phyloP scores from a whole-genome alignment of 2,113 vertebrate genomes.

The Elachura formosa region DNA sequence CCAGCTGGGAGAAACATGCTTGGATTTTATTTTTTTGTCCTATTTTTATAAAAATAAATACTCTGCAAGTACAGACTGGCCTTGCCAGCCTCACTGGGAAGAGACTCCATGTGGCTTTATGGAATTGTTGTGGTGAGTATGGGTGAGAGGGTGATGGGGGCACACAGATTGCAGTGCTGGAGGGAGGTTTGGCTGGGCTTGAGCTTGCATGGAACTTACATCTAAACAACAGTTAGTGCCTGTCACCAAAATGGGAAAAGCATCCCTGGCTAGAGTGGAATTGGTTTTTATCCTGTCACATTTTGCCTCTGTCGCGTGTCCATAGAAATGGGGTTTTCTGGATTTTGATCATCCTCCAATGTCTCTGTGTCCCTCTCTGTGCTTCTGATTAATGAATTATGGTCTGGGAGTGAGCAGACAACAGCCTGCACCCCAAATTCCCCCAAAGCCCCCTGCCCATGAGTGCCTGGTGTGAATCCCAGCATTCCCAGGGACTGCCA shows the following conservation, averaged over 20 bases:
- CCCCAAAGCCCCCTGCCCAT: background rate
- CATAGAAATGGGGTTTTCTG: background rate
- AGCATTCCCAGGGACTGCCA: rapidly evolving
- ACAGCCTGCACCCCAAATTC: background rate
- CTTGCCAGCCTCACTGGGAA: background rate
- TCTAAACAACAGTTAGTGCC: background rate
- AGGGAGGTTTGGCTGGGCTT: background rate
- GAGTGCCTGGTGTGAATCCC: background rate
- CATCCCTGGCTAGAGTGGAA: background rate
- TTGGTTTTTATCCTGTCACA: background rate
- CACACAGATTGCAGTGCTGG: background rate
- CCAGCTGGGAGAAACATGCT: background rate
- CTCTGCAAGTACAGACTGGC: background rate
- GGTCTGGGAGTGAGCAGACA: background rate
- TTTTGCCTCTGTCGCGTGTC: background rate
- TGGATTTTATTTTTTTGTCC: background rate
- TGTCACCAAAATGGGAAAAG: background rate
- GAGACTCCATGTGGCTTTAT: background rate
- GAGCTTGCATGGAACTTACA: background rate
- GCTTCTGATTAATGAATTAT: background rate
- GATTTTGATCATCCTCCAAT: background rate
- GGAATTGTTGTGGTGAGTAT: background rate
- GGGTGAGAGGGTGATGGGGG: rapidly evolving
- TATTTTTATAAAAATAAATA: background rate
- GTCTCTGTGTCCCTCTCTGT: background rate